Evolutionary conservation across 2,113 vertebrate species (phyloP), one percentile per base, ranked within the genome.

Genomic region (Elephas maximus): DNA sequence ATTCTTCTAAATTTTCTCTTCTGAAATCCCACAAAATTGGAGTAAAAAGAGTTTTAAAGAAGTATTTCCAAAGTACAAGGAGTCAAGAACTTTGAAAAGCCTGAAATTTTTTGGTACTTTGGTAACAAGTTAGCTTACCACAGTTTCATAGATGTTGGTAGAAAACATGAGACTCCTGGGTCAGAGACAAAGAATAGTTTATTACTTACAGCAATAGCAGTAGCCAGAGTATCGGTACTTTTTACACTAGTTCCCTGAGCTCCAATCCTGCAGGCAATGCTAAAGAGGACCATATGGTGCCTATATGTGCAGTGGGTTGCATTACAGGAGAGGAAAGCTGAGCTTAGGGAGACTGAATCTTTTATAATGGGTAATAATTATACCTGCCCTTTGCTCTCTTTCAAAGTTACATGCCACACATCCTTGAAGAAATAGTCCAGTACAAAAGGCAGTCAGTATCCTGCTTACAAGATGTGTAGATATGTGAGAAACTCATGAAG

Each of bases 371-470:
- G n/a, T 37, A 2, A 73, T n/a, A 74, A 41, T 41, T 74, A 74
- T 41, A 74, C 73, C 73, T 74, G 8, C 69, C n/a, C 69, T 73
- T 73, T 73, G 17, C n/a, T 73, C 33, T 74, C 20, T 74, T 41
- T 41, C n/a, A 41, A 74, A 74, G 73, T 41, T 41, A 23, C 23
- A 21, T 41, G 20, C 73, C 23, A 41, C 20, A 41, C n/a, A 44
- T 45, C 57, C 24, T 92, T 90, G 60, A 86, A 71, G 95, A 95
- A 67, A 71, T 37, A n/a, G 4, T 69, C 44, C 24, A 93, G 5
- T 20, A 8, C n/a, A 62, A 86, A 69, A 7, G 18, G 4, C 11
- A 71, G 53, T 23, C 26, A 21, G 2, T 78, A 80, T 41, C 5
- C 67, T 48, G 10, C 33, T 89, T 33, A 82, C 33, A 63, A 82